These are phyloP conservation scores for Telmatherina bonti DNA, from an alignment of 2,797 vertebrate species.

Conservation along the genomic window DNA sequence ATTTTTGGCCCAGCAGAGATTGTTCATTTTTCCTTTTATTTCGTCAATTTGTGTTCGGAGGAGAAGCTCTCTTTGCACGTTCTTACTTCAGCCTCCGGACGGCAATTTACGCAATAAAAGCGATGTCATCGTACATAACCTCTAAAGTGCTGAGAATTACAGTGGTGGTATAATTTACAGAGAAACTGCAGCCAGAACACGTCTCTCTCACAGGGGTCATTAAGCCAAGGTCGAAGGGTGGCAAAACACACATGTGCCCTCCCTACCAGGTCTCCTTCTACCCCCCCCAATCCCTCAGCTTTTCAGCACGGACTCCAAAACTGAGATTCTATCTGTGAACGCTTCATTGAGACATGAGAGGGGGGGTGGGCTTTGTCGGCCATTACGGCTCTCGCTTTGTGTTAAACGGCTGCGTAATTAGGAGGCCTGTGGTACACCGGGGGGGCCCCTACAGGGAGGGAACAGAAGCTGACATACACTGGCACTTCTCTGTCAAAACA, in stretches of 20 bases:
- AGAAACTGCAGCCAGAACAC: constrained; percentile 72
- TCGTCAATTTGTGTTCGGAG: constrained; percentile 19
- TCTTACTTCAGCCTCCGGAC: constrained; percentile 49
- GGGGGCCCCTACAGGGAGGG: too few relatives aligned
- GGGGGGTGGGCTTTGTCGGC: constrained; percentile 68
- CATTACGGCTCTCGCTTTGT: constrained; percentile 82
- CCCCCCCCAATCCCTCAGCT: constrained; percentile 41
- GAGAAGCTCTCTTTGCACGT: constrained; percentile 24
- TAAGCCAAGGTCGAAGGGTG: constrained; percentile 76
- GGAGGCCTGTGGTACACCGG: constrained; percentile 70
- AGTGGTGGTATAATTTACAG: constrained; percentile 64
- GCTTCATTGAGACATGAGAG: constrained; percentile 77
- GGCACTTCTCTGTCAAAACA: constrained; percentile 39
- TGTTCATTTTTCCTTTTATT: constrained; percentile 22
- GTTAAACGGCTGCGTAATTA: constrained; percentile 84
- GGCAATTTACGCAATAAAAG: constrained; percentile 66
- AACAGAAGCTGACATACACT: constrained; percentile 57
- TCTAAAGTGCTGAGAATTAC: constrained; percentile 73
- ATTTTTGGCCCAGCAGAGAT: constrained; percentile 11
- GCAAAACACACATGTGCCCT: constrained; percentile 80
- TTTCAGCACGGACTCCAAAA: constrained; percentile 25
- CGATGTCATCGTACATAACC: constrained; percentile 70
- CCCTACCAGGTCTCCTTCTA: constrained; percentile 41
- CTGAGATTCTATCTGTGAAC: constrained; percentile 77
- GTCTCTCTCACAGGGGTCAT: constrained; percentile 76